phyloP scores from a whole-genome alignment of 2,797 vertebrate species.

The Sebastes aleutianus region DNA sequence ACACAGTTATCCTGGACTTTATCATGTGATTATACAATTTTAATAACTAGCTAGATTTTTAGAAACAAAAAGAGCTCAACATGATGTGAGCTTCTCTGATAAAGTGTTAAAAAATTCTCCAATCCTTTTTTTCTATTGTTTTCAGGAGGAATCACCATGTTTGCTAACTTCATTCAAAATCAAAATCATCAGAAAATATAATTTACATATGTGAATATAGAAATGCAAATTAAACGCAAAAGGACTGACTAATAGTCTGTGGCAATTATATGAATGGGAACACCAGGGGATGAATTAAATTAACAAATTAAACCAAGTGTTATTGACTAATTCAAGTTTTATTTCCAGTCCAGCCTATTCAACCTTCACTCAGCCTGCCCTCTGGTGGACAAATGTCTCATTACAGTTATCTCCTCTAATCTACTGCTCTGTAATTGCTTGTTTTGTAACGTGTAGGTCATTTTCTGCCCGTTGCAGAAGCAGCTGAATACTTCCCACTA shows the following conservation, averaged over 20 bases:
- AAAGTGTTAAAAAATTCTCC: too few species aligned
- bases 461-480: too few species aligned
- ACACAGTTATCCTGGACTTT: neutral
- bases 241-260: neutral
- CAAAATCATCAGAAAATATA: neutral
- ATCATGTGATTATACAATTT: neutral
- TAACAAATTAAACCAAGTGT: neutral
- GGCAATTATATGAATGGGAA: neutral
- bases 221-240: neutral
- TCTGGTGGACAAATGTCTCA: slow-evolving; percentile 29
- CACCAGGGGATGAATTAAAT: neutral
- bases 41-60: neutral
- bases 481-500: too few species aligned
- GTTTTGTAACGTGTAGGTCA: neutral
- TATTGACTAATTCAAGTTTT: neutral
- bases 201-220: neutral
- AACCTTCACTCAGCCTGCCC: slow-evolving; percentile 1
- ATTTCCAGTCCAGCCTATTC: neutral
- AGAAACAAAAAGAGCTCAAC: neutral
- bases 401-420: neutral
- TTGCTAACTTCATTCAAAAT: neutral
- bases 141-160: neutral
- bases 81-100: neutral
- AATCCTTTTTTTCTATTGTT: too few species aligned
- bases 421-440: neutral